A percentile compares a stretch with the other conserved stretches of the same genome.
Evolutionary conservation across 2,888 invertebrate species (phyloP).

Genomic region (Patella depressa): DNA sequence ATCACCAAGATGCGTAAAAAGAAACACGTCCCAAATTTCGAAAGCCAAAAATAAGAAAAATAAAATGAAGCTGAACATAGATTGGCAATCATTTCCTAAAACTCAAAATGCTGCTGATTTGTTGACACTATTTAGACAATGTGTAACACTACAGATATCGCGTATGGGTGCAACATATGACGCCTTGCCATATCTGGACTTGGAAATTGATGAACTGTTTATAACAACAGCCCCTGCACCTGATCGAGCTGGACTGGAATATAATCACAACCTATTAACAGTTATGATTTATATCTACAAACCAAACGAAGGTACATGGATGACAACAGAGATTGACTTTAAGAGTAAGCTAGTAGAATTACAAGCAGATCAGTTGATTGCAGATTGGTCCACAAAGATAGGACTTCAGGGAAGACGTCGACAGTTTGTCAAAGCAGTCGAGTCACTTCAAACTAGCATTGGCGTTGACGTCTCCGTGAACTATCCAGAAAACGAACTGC

Average conservation of each 20-base stretch:
- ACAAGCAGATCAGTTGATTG: conserved; percentile 19
- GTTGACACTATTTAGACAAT: conserved; percentile 13
- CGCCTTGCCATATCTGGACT: conserved; percentile 25
- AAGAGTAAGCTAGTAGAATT: conserved; percentile 20
- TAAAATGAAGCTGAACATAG: conserved; percentile 18
- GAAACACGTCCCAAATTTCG: no score
- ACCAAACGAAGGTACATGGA: conserved; percentile 20
- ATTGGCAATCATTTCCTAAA: conserved; percentile 26
- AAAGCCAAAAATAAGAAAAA: not conserved
- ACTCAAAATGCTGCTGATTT: conserved; percentile 18
- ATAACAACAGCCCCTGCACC: conserved; percentile 16
- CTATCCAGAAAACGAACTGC: no score
- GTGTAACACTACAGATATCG: conserved; percentile 19
- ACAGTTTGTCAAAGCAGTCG: no score
- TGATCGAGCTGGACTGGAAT: conserved; percentile 24
- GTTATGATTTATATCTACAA: conserved; percentile 23
- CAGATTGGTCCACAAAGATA: conserved; percentile 1
- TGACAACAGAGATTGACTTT: conserved; percentile 20
- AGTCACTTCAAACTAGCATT: no score
- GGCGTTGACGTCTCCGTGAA: no score
- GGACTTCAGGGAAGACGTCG: no score
- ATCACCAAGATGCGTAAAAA: no score
- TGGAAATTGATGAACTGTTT: conserved; percentile 20
- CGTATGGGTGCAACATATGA: conserved; percentile 21
- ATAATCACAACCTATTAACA: conserved; percentile 19